phyloP scores from a whole-genome alignment of 2,888 invertebrate genomes.

The Chymomyza caudatula region DNA sequence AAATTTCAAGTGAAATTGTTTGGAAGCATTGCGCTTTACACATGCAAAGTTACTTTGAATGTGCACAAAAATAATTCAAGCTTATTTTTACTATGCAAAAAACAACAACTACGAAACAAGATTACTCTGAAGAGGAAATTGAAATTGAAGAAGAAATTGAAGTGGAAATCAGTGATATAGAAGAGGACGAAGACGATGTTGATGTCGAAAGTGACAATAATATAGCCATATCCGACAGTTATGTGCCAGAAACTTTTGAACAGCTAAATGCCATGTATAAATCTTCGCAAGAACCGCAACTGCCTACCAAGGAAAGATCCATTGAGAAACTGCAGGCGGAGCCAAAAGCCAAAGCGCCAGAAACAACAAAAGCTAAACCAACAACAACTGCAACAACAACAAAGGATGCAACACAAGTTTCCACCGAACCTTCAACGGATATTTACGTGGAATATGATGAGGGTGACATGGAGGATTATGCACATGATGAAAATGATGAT shows the following conservation, averaged over 20 bases:
- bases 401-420: slow-evolving; percentile 2
- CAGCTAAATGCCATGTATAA: slow-evolving; percentile 73
- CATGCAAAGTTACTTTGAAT: not conserved
- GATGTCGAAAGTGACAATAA: slow-evolving; percentile 75
- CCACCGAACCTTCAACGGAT: slow-evolving; percentile 27
- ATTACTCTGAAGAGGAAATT: slow-evolving; percentile 73
- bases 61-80: not conserved
- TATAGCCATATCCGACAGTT: slow-evolving; percentile 71
- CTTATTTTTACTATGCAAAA: not conserved
- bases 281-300: slow-evolving; percentile 32
- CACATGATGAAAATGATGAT: slow-evolving; percentile 32
- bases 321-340: too few relatives aligned
- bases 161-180: slow-evolving; percentile 58
- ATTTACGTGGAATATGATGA: slow-evolving; percentile 65
- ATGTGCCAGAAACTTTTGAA: slow-evolving; percentile 74
- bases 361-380: not conserved
- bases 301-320: slow-evolving; percentile 11
- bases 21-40: slow-evolving; percentile 3
- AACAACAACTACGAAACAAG: slow-evolving; percentile 43
- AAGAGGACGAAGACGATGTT: slow-evolving; percentile 68
- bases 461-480: slow-evolving; percentile 49
- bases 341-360: slow-evolving; percentile 8
- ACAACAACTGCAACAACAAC: slow-evolving; percentile 8
- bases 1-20: slow-evolving; percentile 8
- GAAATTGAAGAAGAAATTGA: slow-evolving; percentile 74